Evolutionary conservation across 2,113 vertebrate species (phyloP).

Genomic region (Varanus salvator): DNA sequence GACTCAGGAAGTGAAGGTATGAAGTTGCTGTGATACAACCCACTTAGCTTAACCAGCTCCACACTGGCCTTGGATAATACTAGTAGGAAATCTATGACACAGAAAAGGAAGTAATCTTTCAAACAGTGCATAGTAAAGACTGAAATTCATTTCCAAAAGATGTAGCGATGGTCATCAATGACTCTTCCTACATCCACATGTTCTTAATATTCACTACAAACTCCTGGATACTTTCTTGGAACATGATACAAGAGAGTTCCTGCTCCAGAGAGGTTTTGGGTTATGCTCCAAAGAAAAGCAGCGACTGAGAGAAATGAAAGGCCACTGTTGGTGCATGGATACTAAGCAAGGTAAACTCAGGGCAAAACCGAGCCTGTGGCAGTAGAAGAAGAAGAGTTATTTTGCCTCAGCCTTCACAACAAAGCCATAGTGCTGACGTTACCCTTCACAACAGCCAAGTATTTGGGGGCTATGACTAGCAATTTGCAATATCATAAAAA

Average conservation of each 20-base stretch:
- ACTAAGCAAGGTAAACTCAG: conserved; percentile 29
- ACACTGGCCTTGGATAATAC: background rate
- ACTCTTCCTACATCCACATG: too few species aligned
- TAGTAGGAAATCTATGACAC: too few species aligned
- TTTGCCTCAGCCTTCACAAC: background rate
- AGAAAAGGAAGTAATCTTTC: too few species aligned
- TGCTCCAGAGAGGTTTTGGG: background rate
- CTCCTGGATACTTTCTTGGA: background rate
- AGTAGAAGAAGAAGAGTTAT: conserved; percentile 39
- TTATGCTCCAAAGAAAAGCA: background rate
- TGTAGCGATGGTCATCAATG: too few species aligned
- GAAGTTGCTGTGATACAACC: too few species aligned
- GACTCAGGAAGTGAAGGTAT: background rate
- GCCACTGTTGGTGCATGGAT: conserved; percentile 11
- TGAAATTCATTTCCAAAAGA: too few species aligned
- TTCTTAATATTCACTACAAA: background rate
- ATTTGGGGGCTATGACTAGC: conserved; percentile 22
- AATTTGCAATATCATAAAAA: background rate
- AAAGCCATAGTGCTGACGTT: conserved; percentile 26
- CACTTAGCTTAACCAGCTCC: background rate
- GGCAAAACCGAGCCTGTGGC: conserved; percentile 21
- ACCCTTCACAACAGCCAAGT: conserved; percentile 40
- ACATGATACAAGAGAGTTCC: background rate
- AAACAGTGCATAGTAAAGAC: too few species aligned
- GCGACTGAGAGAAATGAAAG: background rate